Evolutionary conservation across 1,140 invertebrate species (phyloP).

Genomic region (Leptinotarsa defecta): DNA sequence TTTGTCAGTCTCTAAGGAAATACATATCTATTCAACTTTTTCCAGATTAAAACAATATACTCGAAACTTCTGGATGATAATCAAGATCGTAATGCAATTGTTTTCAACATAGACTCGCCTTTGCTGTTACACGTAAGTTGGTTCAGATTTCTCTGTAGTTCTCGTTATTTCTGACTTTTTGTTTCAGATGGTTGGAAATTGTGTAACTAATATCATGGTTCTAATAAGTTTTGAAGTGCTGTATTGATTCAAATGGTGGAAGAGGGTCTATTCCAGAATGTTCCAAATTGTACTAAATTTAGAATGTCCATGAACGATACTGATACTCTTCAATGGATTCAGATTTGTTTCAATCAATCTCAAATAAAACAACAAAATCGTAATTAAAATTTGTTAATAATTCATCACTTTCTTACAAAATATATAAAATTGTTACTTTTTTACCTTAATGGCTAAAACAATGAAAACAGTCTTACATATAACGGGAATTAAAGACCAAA

Average conservation of each 20-base stretch:
- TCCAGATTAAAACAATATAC: too few relatives aligned
- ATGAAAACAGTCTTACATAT: constrained; percentile 17
- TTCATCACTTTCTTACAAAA: neutral
- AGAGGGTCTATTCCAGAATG: too few relatives aligned
- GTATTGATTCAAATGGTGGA: neutral
- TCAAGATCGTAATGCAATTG: neutral
- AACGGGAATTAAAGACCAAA: neutral
- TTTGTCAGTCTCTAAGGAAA: too few relatives aligned
- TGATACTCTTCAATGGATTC: too few relatives aligned
- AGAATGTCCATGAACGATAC: too few relatives aligned
- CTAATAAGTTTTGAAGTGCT: neutral
- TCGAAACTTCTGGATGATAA: too few relatives aligned
- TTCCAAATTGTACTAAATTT: too few relatives aligned
- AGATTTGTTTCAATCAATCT: too few relatives aligned
- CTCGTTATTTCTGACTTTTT: neutral
- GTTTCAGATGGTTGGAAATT: constrained; percentile 19
- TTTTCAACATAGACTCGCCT: neutral
- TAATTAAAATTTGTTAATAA: neutral
- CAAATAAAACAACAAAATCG: neutral
- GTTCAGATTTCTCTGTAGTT: neutral
- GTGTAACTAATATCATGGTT: constrained; percentile 9
- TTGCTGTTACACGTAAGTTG: neutral
- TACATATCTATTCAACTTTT: too few relatives aligned
- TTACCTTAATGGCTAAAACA: neutral
- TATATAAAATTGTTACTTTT: constrained; percentile 15